Base-by-base conservation (phyloP, 2,888 invertebrate species). In the Ennomos fuscantarius region DNA sequence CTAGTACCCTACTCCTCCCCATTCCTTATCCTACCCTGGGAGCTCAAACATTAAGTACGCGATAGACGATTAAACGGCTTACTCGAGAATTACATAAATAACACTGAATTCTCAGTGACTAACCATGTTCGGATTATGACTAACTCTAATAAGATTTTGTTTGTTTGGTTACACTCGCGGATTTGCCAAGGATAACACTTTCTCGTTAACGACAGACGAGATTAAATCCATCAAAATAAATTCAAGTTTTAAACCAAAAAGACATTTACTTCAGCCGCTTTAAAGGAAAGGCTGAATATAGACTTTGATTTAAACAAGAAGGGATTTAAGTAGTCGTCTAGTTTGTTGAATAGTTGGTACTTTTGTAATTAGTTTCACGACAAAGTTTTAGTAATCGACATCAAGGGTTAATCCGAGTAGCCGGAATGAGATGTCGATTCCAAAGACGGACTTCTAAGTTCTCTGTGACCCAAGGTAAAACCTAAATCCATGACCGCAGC, bases 31-130 rank as follows among this genome's bases (percentile, higher is more conserved):
- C 71, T 67, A 73, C 75, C 74, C 75, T 76, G 72, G 73, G 69
- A 77, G 73, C 76, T 78, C 74, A 77, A 82, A 81, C 84, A 83
- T 85, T 85, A 82, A 82, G 78, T 75, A 81, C 74, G 75, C 76
- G 74, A 82, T 83, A 80, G 80, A 78, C 82, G 82, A 86, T 87
- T 87, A 85, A 83, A 81, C 79, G 72, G 80, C 78, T 85, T 84
- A 81, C 76, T 78, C 66, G 72, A 74, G 79, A 80, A 82, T 84
- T 83, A 82, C 78, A 79, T 80, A 83, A 84, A 83, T 84, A 81
- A 76, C 73, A 70, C 70, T 74, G 74, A 74, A 69, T 73, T 77
- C 72, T 68, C 74, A 68, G 69, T 74, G 72, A 72, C 74, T 76
- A 76, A 72, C 74, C 78, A 76, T 72, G 70, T 73, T 73, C 61